Conservation (phyloP, 2,888 invertebrate species). For the Eilema sororculum region DNA sequence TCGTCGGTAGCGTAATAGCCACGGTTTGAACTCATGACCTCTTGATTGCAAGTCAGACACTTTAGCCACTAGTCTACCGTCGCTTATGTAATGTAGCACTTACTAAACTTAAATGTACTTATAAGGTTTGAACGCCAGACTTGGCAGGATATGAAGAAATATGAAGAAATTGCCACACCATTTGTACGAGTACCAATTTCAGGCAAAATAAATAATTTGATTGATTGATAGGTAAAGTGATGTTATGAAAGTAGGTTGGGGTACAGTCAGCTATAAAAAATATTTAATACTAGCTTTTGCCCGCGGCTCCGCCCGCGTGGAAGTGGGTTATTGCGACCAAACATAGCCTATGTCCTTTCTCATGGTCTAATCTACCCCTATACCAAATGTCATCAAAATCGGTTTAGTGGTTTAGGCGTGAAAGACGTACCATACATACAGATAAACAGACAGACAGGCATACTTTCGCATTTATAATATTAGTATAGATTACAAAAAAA, state of each 20-base stretch:
- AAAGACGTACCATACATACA: no score
- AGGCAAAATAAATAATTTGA: neutral
- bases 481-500: no score
- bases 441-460: no score
- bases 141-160: neutral
- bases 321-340: no score
- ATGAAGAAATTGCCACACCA: neutral
- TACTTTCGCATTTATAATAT: no score
- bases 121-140: neutral
- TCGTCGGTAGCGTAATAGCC: neutral
- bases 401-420: no score
- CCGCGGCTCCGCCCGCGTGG: no score
- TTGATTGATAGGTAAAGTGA: neutral
- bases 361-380: no score
- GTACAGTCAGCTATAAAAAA: neutral
- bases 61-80: neutral
- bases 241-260: neutral
- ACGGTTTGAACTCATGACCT: neutral
- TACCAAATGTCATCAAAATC: no score
- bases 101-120: neutral
- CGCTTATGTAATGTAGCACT: neutral
- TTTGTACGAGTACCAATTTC: neutral
- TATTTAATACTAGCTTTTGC: neutral
- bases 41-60: neutral
- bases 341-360: no score